Conservation (phyloP, 2,797 vertebrate species). For the Rhyacichthys aspro region DNA sequence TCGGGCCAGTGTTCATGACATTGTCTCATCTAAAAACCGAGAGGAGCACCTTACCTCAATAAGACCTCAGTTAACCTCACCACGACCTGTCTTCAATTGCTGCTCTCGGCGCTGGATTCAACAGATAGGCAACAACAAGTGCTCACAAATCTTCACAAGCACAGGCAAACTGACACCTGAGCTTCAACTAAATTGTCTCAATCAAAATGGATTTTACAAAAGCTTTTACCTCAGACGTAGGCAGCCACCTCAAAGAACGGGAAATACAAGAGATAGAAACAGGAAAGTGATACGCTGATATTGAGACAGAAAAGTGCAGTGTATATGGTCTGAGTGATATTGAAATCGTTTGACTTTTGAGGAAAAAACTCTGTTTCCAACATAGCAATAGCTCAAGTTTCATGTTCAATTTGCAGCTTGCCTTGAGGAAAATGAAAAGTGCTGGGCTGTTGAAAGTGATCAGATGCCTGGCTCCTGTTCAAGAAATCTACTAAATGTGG, state of each 20-base stretch:
- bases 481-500: slow-evolving; percentile 31
- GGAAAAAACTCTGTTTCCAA: slow-evolving; percentile 28
- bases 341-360: slow-evolving; percentile 25
- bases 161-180: slow-evolving; percentile 15
- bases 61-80: slow-evolving; percentile 35
- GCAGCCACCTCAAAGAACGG: slow-evolving; percentile 22
- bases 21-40: slow-evolving; percentile 8
- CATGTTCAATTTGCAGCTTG: slow-evolving; percentile 35
- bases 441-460: slow-evolving; percentile 22
- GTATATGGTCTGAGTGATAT: slow-evolving; percentile 3
- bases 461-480: slow-evolving; percentile 7
- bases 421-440: slow-evolving; percentile 29
- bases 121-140: slow-evolving; percentile 24
- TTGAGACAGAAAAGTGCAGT: slow-evolving; percentile 13
- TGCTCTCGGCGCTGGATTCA: slow-evolving; percentile 17
- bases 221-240: slow-evolving; percentile 22
- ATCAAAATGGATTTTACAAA: slow-evolving; percentile 43
- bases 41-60: slow-evolving; percentile 5
- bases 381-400: slow-evolving; percentile 28
- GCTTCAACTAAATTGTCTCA: slow-evolving; percentile 26
- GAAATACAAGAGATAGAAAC: slow-evolving; percentile 1
- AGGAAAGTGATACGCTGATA: neutral
- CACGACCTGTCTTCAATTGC: slow-evolving; percentile 27
- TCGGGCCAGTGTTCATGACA: neutral
- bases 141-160: slow-evolving; percentile 7